phyloP scores from a whole-genome alignment of 37 sponge, comb jelly and placozoan species.

The Theonella swinhoei region DNA sequence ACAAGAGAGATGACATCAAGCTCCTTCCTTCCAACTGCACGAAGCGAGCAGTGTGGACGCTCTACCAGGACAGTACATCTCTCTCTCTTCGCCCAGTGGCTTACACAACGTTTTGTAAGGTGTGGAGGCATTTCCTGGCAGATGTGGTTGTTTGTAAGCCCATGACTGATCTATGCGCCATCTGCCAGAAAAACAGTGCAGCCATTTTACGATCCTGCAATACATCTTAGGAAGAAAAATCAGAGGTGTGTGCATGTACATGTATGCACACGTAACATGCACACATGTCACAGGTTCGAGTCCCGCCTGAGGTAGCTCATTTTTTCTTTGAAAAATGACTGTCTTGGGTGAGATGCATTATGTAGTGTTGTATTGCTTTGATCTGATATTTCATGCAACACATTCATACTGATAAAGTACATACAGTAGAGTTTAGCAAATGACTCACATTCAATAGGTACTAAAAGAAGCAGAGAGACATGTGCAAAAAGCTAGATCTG shows the following conservation, averaged over 20 bases:
- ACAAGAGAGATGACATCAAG: constrained; percentile 44
- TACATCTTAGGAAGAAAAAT: too few relatives aligned
- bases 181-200: not conserved
- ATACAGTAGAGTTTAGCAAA: not conserved
- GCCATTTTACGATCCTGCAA: too few relatives aligned
- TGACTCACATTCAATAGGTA: not conserved
- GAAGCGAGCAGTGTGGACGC: constrained; percentile 8
- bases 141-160: not conserved
- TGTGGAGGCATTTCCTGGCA: not conserved
- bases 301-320: too few relatives aligned
- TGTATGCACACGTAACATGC: too few relatives aligned
- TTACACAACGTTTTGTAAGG: not conserved
- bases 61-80: not conserved
- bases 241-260: too few relatives aligned
- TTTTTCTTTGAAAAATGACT: too few relatives aligned
- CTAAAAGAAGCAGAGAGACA: not conserved
- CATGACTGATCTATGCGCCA: not conserved
- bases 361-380: too few relatives aligned
- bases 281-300: too few relatives aligned
- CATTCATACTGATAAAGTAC: not conserved
- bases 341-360: too few relatives aligned
- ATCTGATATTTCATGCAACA: not conserved
- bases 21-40: constrained; percentile 50
- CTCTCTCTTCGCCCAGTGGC: not conserved
- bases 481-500: not conserved